phyloP scores from a whole-genome alignment of 2,113 vertebrate species.

The Cyrtonyx montezumae region DNA sequence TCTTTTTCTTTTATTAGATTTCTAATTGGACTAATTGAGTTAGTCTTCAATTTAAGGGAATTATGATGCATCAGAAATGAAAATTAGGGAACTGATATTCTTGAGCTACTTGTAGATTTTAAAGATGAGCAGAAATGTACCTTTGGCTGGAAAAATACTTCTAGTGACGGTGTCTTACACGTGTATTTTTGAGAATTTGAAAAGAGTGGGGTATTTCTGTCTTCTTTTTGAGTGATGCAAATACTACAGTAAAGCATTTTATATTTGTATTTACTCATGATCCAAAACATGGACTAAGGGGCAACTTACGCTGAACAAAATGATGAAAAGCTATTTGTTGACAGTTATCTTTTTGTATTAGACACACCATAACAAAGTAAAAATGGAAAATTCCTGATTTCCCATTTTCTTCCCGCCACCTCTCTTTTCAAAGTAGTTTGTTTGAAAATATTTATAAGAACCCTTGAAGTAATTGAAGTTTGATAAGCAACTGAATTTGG shows the following conservation, averaged over 20 bases:
- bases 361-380: neutral
- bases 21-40: neutral
- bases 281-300: neutral
- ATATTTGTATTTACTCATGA: neutral
- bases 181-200: neutral
- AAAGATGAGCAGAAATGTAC: neutral
- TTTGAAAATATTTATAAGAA: neutral
- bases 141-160: neutral
- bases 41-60: neutral
- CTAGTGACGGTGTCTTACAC: neutral
- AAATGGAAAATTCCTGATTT: neutral
- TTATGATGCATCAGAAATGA: neutral
- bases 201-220: neutral
- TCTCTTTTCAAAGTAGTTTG: neutral
- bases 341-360: neutral
- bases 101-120: neutral
- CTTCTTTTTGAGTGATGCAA: neutral
- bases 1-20: neutral
- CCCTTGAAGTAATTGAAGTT: neutral
- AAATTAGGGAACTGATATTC: neutral
- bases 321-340: neutral
- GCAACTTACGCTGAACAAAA: neutral
- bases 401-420: neutral
- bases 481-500: neutral
- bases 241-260: neutral